phyloP scores from a whole-genome alignment of 2,113 vertebrate species.

The Chaetorhynchus papuensis region DNA sequence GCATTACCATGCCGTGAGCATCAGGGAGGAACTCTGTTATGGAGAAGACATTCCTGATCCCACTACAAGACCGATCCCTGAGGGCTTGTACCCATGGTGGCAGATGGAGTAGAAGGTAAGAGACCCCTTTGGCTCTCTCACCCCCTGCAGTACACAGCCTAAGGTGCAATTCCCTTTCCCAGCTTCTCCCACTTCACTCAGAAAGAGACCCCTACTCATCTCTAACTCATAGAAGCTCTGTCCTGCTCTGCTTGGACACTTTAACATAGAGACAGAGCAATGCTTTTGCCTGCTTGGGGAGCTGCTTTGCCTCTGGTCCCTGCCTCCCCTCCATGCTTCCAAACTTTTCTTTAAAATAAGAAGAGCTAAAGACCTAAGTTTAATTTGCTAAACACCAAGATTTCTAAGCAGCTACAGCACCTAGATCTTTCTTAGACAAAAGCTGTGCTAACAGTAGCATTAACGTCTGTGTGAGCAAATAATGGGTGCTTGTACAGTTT shows the following conservation, averaged over 20 bases:
- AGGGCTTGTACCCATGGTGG: not conserved
- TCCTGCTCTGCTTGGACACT: not conserved
- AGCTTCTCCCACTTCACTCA: not conserved
- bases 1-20: not conserved
- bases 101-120: not conserved
- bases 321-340: not conserved
- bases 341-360: not conserved
- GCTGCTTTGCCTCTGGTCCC: not conserved
- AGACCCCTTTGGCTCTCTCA: not conserved
- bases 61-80: accelerated
- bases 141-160: not conserved
- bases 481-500: not conserved
- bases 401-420: not conserved
- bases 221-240: not conserved
- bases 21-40: not conserved
- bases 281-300: not conserved
- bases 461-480: not conserved
- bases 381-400: not conserved
- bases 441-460: not conserved
- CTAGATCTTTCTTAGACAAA: not conserved
- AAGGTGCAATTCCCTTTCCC: not conserved
- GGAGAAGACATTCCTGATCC: not conserved
- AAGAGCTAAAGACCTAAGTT: not conserved
- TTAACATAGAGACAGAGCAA: accelerated
- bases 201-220: not conserved